Percentiles rank a stretch among this genome's conserved stretches.
phyloP scores from a whole-genome alignment of 2,888 invertebrate species.

The Mythimna loreyi region DNA sequence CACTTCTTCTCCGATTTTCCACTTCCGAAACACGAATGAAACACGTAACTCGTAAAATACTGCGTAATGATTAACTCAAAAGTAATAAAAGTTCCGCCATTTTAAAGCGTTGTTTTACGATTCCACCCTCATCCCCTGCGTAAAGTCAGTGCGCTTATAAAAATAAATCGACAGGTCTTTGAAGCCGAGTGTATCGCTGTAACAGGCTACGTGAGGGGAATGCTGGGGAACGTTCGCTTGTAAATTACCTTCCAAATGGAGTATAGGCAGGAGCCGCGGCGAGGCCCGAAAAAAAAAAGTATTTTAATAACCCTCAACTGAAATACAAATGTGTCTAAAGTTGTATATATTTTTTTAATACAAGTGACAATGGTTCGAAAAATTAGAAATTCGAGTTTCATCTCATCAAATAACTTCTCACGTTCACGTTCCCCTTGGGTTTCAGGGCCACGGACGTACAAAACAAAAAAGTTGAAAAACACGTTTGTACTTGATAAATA shows the following conservation, averaged over 20 bases:
- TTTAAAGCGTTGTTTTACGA: constrained; percentile 58
- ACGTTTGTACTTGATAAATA: no score
- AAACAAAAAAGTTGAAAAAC: no score
- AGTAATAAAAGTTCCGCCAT: constrained; percentile 53
- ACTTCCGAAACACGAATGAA: constrained; percentile 23
- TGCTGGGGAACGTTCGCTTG: constrained; percentile 40
- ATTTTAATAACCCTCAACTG: neutral
- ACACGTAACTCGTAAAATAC: constrained; percentile 51
- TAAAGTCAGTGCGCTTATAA: constrained; percentile 66
- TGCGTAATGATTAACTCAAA: constrained; percentile 54
- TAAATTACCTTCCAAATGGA: constrained; percentile 55
- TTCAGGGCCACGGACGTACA: no score
- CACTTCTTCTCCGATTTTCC: no score
- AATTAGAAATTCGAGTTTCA: no score
- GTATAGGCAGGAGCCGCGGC: constrained; percentile 25
- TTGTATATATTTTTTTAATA: neutral
- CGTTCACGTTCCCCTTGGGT: no score
- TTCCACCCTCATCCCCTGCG: constrained; percentile 54
- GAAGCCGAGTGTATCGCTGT: constrained; percentile 62
- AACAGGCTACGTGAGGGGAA: constrained; percentile 58
- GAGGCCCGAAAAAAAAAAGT: neutral
- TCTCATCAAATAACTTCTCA: no score
- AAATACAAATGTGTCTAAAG: neutral
- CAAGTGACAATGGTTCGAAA: no score
- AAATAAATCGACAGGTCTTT: constrained; percentile 68